Base-by-base conservation (phyloP, 2,888 invertebrate genomes). In the Eupithecia vulgata region DNA sequence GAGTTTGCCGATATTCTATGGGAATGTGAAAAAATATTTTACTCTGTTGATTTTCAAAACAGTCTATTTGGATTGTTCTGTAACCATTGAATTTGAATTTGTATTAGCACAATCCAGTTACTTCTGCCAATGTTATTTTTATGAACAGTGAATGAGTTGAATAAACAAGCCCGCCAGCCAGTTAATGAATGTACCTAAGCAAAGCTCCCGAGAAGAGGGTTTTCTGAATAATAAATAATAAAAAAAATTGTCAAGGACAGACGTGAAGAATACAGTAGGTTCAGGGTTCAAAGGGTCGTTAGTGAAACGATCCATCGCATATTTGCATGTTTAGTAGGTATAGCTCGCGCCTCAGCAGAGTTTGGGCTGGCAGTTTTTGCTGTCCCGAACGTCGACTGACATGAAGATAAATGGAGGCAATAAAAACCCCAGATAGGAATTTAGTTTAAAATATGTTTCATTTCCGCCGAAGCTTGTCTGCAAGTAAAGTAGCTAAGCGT, bases 1-100 rank as follows among this genome's bases (percentile, higher is more conserved):
- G 64, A 70, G 13, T 67, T 73, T 73, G 64, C 69, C 73, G 81
- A 81, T 80, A n/a, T 81, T 74, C 76, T 70, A 68, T 67, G 52
- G 52, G 73, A 77, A 74, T 78, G 77, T 72, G 70, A 80, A 79
- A 25, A 52, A 71, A 30, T 59, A 42, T 64, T 79, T 81, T 79
- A 82, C 83, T 86, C 84, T 78, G 81, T 81, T 80, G 82, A 82
- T 80, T 81, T 80, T 81, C 66, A 67, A 59, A 72, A 70, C 59
- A 73, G 40, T 21, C 21, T n/a, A 10, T 59, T 67, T 42, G 64
- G 45, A n/a, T 67, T 69, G 61, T 67, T 68, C 40, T 62, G 69
- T 72, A 52, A 21, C 48, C 21, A 48, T 48, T 48, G n/a, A 74
- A 57, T 61, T 62, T 42, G 67, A 30, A 30, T 68, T 67, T 62